A percentile compares a stretch with the other conserved stretches of the same genome.
These are phyloP conservation scores for Sander vitreus DNA, from an alignment of 2,113 vertebrate genomes.

Conservation along the genomic window DNA sequence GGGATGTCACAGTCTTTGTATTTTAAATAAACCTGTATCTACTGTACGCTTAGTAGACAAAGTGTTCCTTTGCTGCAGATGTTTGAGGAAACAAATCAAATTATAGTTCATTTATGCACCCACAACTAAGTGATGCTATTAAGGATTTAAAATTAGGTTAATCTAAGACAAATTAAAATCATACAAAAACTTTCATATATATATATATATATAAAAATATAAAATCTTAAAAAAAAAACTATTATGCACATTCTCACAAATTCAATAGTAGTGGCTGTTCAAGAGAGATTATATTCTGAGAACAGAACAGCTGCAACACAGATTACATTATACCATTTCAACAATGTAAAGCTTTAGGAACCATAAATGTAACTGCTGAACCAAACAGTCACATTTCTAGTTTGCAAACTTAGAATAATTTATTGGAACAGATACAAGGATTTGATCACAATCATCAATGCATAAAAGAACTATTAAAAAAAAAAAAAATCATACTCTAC, in stretches of 20 bases:
- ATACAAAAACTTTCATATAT: background rate
- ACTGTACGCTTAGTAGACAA: background rate
- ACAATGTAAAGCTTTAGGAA: background rate
- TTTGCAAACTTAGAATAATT: constrained; percentile 77
- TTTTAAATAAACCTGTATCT: background rate
- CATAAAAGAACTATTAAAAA: constrained; percentile 73
- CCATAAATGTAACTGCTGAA: background rate
- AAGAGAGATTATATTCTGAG: background rate
- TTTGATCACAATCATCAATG: constrained; percentile 75
- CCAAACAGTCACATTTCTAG: constrained; percentile 33
- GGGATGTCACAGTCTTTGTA: background rate
- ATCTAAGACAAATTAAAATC: background rate
- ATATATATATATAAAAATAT: too few species aligned
- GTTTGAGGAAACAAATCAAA: constrained; percentile 1
- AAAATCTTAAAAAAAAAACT: background rate
- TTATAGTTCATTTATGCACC: background rate
- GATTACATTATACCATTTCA: background rate
- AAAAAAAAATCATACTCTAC: constrained; percentile 71
- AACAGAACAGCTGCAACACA: background rate
- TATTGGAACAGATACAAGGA: constrained; percentile 79
- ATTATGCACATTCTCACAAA: background rate
- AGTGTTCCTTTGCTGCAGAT: background rate
- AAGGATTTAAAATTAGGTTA: background rate
- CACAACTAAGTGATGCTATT: background rate
- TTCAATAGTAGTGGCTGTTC: background rate